Evolutionary conservation across 1,140 invertebrate genomes (phyloP).

Genomic region (Dreissena rostriformis): DNA sequence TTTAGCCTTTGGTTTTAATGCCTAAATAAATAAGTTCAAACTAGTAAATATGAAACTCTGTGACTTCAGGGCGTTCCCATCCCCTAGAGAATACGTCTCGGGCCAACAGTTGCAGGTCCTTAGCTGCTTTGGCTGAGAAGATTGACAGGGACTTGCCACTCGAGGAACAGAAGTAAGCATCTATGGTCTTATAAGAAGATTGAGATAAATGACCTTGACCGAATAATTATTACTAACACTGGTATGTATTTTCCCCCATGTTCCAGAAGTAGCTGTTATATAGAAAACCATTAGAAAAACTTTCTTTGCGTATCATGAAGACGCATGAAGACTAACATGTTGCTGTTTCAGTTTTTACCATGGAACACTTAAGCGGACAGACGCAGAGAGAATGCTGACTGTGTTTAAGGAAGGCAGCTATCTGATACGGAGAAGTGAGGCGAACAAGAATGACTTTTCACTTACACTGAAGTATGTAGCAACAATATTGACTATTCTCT

Average conservation of each 20-base stretch:
- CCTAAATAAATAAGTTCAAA: no score
- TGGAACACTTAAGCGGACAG: conserved; percentile 71
- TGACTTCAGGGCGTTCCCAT: no score
- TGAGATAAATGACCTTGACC: background rate
- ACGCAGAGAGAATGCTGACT: conserved; percentile 72
- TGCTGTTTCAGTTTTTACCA: conserved; percentile 75
- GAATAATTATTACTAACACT: background rate
- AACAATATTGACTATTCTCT: no score
- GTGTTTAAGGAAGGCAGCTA: conserved; percentile 78
- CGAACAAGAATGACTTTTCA: conserved; percentile 72
- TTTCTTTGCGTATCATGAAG: background rate
- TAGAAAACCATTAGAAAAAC: background rate
- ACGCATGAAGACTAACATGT: background rate
- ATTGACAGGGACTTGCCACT: conserved; percentile 91
- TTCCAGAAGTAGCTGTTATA: background rate
- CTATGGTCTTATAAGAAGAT: no score
- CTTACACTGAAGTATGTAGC: conserved; percentile 77
- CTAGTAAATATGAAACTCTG: no score
- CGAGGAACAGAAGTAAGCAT: conserved; percentile 90
- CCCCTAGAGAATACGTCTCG: background rate
- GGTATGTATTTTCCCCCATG: background rate
- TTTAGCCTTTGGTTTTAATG: no score
- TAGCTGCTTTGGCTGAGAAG: conserved; percentile 84
- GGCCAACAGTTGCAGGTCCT: conserved; percentile 22
- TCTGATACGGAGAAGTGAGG: conserved; percentile 74